Percentiles rank a stretch among this genome's conserved stretches.
phyloP scores from a whole-genome alignment of 2,888 invertebrate genomes.

The Apamea monoglypha region DNA sequence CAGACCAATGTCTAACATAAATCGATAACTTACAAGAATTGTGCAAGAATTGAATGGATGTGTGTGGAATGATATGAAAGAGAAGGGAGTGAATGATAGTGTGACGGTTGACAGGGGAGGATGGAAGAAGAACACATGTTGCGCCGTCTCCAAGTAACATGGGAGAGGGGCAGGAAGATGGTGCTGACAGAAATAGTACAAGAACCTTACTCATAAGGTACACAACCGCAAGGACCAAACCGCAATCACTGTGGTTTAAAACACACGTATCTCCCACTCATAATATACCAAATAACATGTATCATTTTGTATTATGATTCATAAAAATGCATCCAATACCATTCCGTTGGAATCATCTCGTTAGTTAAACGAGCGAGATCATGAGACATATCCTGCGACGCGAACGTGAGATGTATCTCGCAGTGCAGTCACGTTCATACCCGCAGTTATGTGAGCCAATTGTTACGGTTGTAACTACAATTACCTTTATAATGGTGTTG shows the following conservation, averaged over 20 bases:
- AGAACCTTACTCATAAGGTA: neutral
- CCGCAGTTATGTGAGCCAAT: conserved; percentile 49
- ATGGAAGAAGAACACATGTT: neutral
- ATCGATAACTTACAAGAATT: neutral
- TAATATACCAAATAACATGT: conserved; percentile 13
- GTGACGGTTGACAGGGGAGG: neutral
- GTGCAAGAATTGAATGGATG: neutral
- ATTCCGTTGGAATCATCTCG: conserved; percentile 37
- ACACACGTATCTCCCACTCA: neutral
- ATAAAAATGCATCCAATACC: conserved; percentile 41
- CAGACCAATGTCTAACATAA: neutral
- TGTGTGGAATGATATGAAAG: too few species aligned
- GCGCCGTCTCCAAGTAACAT: neutral
- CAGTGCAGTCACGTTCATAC: conserved; percentile 58
- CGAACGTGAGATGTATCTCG: conserved; percentile 44
- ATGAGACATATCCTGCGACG: conserved; percentile 54
- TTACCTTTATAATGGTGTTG: conserved; percentile 35
- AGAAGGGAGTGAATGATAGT: neutral
- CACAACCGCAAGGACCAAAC: neutral
- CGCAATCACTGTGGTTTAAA: neutral
- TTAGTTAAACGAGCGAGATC: conserved; percentile 57
- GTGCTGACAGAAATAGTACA: neutral
- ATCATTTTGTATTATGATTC: conserved; percentile 31
- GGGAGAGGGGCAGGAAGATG: fast-evolving
- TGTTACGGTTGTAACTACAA: conserved; percentile 28